Evolutionary conservation across 2,797 vertebrate genomes (phyloP).

Genomic region (Anas acuta): DNA sequence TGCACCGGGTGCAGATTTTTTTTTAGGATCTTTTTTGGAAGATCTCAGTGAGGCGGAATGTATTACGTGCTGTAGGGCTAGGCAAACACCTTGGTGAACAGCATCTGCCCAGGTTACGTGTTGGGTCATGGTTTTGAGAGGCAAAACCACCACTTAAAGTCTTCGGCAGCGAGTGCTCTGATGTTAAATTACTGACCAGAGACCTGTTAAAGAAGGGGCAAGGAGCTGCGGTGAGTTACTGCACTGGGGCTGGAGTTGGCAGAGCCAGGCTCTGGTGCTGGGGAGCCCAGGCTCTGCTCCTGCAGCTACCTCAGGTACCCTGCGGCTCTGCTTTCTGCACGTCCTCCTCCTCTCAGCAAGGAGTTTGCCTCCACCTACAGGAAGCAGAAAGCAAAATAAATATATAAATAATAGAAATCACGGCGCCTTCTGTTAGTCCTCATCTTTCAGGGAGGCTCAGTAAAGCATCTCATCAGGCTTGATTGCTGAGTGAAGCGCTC

Average conservation of each 20-base stretch:
- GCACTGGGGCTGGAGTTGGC: background rate
- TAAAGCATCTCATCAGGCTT: background rate
- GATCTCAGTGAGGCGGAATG: accelerated
- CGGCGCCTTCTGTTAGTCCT: background rate
- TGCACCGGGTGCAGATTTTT: conserved; percentile 46
- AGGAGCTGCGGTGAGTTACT: background rate
- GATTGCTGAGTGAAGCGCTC: accelerated
- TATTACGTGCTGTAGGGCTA: background rate
- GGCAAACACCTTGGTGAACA: accelerated
- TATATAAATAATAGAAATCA: background rate
- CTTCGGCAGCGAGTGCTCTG: background rate
- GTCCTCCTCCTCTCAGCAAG: conserved; percentile 57
- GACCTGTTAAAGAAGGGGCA: accelerated
- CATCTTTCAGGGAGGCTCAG: background rate
- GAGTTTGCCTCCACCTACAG: conserved; percentile 83
- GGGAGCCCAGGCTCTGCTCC: background rate
- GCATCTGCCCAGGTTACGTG: accelerated
- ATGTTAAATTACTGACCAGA: background rate
- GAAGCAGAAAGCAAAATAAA: conserved; percentile 51
- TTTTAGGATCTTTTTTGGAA: too few species aligned
- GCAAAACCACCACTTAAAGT: background rate
- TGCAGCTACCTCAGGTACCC: background rate
- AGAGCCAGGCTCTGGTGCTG: background rate
- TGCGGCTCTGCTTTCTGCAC: background rate
- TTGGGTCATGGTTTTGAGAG: background rate